Base-by-base conservation (phyloP, 2,888 invertebrate genomes). In the Acrobeloides nanus region DNA sequence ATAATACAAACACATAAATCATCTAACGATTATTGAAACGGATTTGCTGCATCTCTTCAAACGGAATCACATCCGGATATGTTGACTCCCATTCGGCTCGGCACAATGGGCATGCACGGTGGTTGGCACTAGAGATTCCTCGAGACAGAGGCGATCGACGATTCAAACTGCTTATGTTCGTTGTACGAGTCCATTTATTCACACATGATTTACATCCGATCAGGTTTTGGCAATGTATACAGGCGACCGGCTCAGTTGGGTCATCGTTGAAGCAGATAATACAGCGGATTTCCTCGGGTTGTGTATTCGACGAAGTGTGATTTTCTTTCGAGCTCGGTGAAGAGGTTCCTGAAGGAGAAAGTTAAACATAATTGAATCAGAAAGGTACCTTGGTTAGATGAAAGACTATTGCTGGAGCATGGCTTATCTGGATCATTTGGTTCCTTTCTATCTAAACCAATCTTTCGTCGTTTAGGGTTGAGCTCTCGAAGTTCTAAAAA, bases 181-280 rank as follows among this genome's bases (percentile, higher is more conserved):
- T 48, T 8, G 48, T 48, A 3, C 34, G 12, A 31, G 34, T 49
- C 48, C 48, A 48, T 25, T 48, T 48, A 10, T 51, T 51, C 15
- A 48, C 48, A 31, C 48, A 48, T 23, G 33, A 20, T 10, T 44
- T 34, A 4, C 48, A 48, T 3, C 48, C 48, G 21, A 48, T 34
- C 12, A 20, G 21, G 21, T 48, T 46, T 4, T 35, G 27, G 12
- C 48, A 48, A 18, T 50, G 21, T 2, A 29, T 25, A n/a, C 48
- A 48, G n/a, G 32, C 48, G 4, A 48, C 48, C 8, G 48, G 48
- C 2, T 45, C 27, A 20, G 31, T 23, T 7, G 49, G 47, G 17
- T 18, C 18, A 5, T 48, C 48, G 29, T 50, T 49, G 26, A 23
- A 47, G 26, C 48, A 48, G 25, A 48, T 48, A 15, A 49, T 48